A percentile compares a stretch with the other conserved stretches of the same genome.
phyloP scores from a whole-genome alignment of 2,113 vertebrate species.

The Parotia lawesii region DNA sequence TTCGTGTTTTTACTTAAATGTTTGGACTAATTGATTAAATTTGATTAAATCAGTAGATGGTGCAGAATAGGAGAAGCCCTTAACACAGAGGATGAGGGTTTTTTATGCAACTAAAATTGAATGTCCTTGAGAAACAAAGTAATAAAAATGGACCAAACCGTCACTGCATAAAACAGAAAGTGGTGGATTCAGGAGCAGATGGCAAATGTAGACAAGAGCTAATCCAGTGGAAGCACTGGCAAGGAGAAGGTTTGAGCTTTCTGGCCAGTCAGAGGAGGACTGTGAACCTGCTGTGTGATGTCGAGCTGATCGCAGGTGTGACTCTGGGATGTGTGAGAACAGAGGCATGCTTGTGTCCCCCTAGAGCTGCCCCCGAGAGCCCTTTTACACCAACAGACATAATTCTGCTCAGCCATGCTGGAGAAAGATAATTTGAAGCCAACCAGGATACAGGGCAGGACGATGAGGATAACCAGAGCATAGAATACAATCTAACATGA shows the following conservation, averaged over 20 bases:
- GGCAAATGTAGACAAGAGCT: background rate
- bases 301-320: fast-evolving
- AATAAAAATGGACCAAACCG: background rate
- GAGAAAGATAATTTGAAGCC: background rate
- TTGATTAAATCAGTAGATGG: background rate
- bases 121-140: background rate
- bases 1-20: background rate
- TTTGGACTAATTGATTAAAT: background rate
- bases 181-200: slow-evolving; percentile 1
- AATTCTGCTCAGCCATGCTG: background rate
- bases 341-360: background rate
- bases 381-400: background rate
- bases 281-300: background rate
- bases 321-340: background rate
- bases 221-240: background rate
- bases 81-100: background rate
- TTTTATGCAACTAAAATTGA: background rate
- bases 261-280: background rate
- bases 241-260: background rate
- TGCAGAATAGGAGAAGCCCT: background rate
- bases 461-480: background rate
- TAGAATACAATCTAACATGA: background rate
- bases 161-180: background rate
- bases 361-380: background rate
- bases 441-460: background rate